Evolutionary conservation across 2,888 invertebrate species (phyloP).

Genomic region (Polydesmus complanatus): DNA sequence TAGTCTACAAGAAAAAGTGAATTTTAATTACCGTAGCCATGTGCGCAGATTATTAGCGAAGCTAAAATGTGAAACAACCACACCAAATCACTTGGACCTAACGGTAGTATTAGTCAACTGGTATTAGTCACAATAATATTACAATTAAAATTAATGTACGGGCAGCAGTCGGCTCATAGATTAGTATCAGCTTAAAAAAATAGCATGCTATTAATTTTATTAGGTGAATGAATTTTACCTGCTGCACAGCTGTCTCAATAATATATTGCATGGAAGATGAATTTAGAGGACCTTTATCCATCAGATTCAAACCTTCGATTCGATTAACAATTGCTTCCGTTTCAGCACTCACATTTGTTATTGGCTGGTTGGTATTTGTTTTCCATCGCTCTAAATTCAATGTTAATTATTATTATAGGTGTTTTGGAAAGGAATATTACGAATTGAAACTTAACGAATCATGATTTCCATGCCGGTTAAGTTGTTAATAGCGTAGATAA

Average conservation of each 20-base stretch:
- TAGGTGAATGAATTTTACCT: no score
- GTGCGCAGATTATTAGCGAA: no score
- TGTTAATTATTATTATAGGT: not conserved
- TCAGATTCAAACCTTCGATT: not conserved
- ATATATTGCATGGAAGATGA: not conserved
- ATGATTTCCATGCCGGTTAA: conserved; percentile 4
- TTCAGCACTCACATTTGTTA: not conserved
- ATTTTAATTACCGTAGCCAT: no score
- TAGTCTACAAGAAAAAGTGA: no score
- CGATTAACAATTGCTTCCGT: not conserved
- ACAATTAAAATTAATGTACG: no score
- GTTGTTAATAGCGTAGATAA: not conserved
- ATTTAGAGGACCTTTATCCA: not conserved
- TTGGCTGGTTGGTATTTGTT: not conserved
- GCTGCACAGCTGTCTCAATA: not conserved
- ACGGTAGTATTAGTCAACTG: no score
- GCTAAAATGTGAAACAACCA: no score
- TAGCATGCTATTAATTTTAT: no score
- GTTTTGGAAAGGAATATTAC: not conserved
- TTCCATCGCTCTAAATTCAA: conserved; percentile 5
- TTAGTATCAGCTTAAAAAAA: no score
- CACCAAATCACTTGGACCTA: no score
- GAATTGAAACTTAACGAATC: not conserved
- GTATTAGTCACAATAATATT: no score
- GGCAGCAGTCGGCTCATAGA: no score